phyloP scores from a whole-genome alignment of 1,140 invertebrate species.

The Drosophila tristis region DNA sequence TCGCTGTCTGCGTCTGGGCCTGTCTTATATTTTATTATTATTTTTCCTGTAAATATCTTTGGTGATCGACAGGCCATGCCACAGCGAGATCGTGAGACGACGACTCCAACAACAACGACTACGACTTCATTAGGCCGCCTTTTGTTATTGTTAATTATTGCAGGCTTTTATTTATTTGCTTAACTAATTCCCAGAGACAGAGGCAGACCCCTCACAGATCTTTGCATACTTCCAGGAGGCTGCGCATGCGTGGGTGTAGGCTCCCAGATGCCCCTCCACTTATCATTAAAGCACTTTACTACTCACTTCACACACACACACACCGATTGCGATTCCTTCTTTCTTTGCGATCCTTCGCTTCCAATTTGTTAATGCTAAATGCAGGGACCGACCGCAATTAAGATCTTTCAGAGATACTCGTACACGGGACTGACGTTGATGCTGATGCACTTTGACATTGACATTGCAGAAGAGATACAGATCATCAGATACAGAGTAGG shows the following conservation, averaged over 20 bases:
- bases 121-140: constrained; percentile 74
- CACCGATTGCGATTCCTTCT: constrained; percentile 22
- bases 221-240: constrained; percentile 10
- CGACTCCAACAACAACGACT: constrained; percentile 22
- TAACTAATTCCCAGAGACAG: constrained; percentile 67
- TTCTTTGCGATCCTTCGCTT: constrained; percentile 25
- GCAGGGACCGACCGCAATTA: constrained; percentile 49
- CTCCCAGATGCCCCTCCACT: too few species aligned
- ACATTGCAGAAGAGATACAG: constrained; percentile 67
- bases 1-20: constrained; percentile 20
- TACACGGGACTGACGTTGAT: constrained; percentile 57
- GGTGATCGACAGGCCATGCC: constrained; percentile 51
- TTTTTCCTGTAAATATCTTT: constrained; percentile 47
- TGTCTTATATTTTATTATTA: constrained; percentile 36
- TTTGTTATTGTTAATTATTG: constrained; percentile 81
- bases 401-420: constrained; percentile 53
- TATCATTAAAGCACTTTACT: too few species aligned
- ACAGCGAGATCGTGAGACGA: constrained; percentile 34
- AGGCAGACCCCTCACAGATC: constrained; percentile 9
- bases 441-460: constrained; percentile 69
- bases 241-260: too few species aligned
- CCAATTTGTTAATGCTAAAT: constrained; percentile 52
- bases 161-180: constrained; percentile 69
- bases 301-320: too few species aligned
- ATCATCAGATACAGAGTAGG: constrained; percentile 49